Percentiles rank a stretch among this genome's conserved stretches.
These are phyloP conservation scores for Aphelenchoides fujianensis DNA, from an alignment of 1,140 invertebrate genomes.

Conservation along the genomic window DNA sequence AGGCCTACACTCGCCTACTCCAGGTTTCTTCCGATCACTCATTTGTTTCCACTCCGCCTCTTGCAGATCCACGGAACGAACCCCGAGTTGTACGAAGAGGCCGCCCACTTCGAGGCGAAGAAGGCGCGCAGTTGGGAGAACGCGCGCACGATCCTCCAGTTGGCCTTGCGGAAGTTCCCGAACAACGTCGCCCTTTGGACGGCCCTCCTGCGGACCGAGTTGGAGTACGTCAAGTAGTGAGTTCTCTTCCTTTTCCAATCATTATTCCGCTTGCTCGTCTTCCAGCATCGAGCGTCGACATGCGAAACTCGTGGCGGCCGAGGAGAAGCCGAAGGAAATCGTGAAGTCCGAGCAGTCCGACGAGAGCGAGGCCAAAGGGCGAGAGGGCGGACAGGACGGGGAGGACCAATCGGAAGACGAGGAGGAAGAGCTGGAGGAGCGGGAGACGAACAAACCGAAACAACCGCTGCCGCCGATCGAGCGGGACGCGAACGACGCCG, in stretches of 20 bases:
- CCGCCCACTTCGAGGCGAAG: slow-evolving; percentile 42
- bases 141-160: slow-evolving; percentile 42
- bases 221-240: neutral
- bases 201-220: neutral
- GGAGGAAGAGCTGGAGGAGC: too few species aligned
- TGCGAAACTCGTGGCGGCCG: neutral
- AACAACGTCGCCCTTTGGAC: slow-evolving; percentile 13
- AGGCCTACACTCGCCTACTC: slow-evolving; percentile 43
- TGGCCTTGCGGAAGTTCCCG: slow-evolving; percentile 42
- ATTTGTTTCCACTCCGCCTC: neutral
- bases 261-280: neutral
- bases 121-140: slow-evolving; percentile 46
- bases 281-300: neutral
- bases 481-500: neutral
- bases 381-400: too few species aligned
- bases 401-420: too few species aligned
- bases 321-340: neutral
- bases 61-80: slow-evolving; percentile 46
- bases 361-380: too few species aligned
- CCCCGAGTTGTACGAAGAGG: slow-evolving; percentile 32
- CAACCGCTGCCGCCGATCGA: neutral
- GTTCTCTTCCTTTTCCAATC: neutral
- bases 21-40: slow-evolving; percentile 36
- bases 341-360: too few species aligned
- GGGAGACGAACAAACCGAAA: neutral